phyloP scores from a whole-genome alignment of 2,888 invertebrate species.

The Lepidocyrtoides sp. region DNA sequence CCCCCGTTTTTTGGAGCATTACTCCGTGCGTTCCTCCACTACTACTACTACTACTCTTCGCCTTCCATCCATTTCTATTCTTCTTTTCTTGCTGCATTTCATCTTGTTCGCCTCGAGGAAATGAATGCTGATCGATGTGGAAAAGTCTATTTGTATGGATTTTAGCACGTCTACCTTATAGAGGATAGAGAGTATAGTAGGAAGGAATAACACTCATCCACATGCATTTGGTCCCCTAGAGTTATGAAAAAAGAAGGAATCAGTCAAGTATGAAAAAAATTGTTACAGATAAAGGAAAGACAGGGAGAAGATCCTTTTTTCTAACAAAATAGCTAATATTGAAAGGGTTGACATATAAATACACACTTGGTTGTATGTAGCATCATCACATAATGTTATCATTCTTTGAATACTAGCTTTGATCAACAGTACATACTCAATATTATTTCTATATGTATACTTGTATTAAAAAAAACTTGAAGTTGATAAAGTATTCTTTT shows the following conservation, averaged over 20 bases:
- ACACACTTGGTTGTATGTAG: not conserved
- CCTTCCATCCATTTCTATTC: not conserved
- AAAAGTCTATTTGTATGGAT: conserved; percentile 54
- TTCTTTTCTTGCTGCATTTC: conserved; percentile 48
- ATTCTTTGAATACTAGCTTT: not conserved
- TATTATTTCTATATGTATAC: conserved; percentile 1
- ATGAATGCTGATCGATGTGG: conserved; percentile 70
- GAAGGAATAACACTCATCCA: not conserved
- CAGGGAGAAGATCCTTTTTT: conserved; percentile 50
- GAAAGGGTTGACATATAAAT: conserved; percentile 22
- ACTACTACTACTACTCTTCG: too few species aligned
- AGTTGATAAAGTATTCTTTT: conserved; percentile 5
- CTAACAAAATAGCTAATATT: conserved; percentile 25
- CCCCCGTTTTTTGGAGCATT: conserved; percentile 49
- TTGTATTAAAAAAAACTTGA: not conserved
- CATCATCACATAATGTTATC: not conserved
- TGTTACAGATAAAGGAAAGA: conserved; percentile 67
- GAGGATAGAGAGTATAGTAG: too few species aligned
- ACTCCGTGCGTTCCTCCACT: conserved; percentile 27
- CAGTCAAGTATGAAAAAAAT: conserved; percentile 70
- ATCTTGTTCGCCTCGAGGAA: conserved; percentile 50
- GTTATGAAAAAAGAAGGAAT: conserved; percentile 33
- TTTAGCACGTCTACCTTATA: conserved; percentile 6
- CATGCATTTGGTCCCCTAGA: conserved; percentile 6
- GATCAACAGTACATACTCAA: not conserved